Evolutionary conservation across 2,888 invertebrate genomes (phyloP).

Genomic region (Agrochola lota): DNA sequence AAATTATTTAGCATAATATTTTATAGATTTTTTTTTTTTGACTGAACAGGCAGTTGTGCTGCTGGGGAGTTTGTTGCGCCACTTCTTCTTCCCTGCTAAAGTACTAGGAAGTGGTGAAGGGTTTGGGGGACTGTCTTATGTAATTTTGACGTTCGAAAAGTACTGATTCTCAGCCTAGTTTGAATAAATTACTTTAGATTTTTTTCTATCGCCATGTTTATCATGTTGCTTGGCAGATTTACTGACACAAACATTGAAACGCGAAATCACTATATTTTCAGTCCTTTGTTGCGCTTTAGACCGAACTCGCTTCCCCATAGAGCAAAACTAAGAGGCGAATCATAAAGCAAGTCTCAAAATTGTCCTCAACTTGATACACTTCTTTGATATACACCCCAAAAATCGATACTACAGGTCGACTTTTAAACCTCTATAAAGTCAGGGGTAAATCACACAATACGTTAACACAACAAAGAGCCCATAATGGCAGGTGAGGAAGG

Average conservation of each 20-base stretch:
- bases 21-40: no score
- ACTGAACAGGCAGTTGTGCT: no score
- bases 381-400: not conserved
- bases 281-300: not conserved
- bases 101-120: no score
- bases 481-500: conserved; percentile 34
- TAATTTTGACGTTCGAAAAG: no score
- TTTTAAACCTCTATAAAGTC: conserved; percentile 1
- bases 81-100: no score
- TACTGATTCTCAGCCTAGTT: no score
- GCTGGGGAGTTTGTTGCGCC: no score
- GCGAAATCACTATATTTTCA: no score
- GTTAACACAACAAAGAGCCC: conserved; percentile 32
- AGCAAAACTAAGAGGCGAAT: not conserved
- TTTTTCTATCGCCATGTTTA: not conserved
- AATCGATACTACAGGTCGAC: conserved; percentile 5
- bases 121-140: no score
- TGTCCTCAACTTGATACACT: not conserved
- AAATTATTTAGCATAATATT: no score
- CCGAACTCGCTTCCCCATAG: not conserved
- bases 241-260: not conserved
- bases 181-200: no score
- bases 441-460: conserved; percentile 37
- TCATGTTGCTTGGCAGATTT: not conserved
- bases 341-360: not conserved